Evolutionary conservation across 2,797 vertebrate species (phyloP), one percentile per base, ranked within the genome.

Genomic region (Tiaroga cobitis): DNA sequence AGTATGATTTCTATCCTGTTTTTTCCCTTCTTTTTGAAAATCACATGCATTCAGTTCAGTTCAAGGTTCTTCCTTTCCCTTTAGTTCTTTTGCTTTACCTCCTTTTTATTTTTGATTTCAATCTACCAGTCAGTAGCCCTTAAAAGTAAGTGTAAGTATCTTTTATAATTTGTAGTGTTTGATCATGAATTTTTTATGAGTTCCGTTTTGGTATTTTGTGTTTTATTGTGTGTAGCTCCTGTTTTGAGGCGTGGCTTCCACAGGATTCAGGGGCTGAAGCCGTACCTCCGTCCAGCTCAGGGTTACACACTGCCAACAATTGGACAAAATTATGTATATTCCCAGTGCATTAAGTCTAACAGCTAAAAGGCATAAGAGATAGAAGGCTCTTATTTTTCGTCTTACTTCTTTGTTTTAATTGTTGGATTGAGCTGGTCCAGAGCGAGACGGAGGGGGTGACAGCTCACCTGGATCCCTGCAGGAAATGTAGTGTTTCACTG

Each of bases 201-300:
- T 95, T 94, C 93, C 94, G 95, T 96, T 94, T 92, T 93, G 92
- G 91, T 85, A 93, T 95, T 93, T 95, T 96, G 96, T 94, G 95
- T 97, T 96, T 94, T 93, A 90, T 95, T 94, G 93, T 95, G 93
- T 91, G 95, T 94, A 95, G 95, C 93, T 96, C 94, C 95, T 92
- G 89, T 97, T 97, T 95, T 94, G 96, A 96, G 96, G 91, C 92
- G 90, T 93, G 95, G 95, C 93, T 94, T 93, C 92, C 89, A 91
- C 86, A 91, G 94, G 97, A 97, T 99, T 98, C 96, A 97, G 97
- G 96, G 97, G 96, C 97, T 95, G 95, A 95, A 96, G 94, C 95
- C 92, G 92, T 90, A 91, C 94, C 92, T 89, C 86, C 84, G 87
- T 89, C 76, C 79, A 90, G 87, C 88, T 90, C 39, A 43, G 51